Evolutionary conservation across 92 coral and sea anemone species (phyloP), one percentile per base, ranked within the genome.

Genomic region (Zoanthus sociatus): DNA sequence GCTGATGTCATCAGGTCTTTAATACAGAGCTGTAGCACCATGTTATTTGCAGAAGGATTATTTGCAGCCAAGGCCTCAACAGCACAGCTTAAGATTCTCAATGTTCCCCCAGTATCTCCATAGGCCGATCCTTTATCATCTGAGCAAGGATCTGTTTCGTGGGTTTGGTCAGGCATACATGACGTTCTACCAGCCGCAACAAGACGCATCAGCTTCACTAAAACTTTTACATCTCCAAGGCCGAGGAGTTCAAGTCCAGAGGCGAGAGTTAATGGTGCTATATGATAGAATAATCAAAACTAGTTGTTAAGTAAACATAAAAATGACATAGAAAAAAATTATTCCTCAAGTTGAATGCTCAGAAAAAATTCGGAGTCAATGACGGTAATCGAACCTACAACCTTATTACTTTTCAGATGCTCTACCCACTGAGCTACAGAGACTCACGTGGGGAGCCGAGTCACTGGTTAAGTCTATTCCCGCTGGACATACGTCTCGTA

Each of bases 1-100:
- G 98, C 98, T 75, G 95, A 94, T n/a, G 94, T 91, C 95, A 94
- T 94, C 26, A 94, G 72, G 82, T 94, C 98, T 63, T 88, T 86
- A 13, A 92, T 95, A 83, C 95, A 94, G 13, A 94, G 90, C 54
- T 94, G 90, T 64, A 92, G 76, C 30, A 94, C 77, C 87, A 87
- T 87, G 37, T 84, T 88, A 26, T 94, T 91, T 51, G 95, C 89
- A n/a, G 91, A 78, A 54, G 92, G 95, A 37, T 94, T 94, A 86
- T 90, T 92, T 32, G 90, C 89, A 73, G 91, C 89, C 82, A 92
- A 89, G 45, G 98, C 92, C 54, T 92, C 91, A 33, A 93, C 95
- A 58, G 95, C 95, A 50, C 83, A 92, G 68, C 98, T 91, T 79
- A 94, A 87, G 48, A 87, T 90, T 66, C 83, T 89, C 74, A 94